Evolutionary conservation across 2,888 invertebrate species (phyloP), one percentile per base, ranked within the genome.

Genomic region (Nezara viridula): DNA sequence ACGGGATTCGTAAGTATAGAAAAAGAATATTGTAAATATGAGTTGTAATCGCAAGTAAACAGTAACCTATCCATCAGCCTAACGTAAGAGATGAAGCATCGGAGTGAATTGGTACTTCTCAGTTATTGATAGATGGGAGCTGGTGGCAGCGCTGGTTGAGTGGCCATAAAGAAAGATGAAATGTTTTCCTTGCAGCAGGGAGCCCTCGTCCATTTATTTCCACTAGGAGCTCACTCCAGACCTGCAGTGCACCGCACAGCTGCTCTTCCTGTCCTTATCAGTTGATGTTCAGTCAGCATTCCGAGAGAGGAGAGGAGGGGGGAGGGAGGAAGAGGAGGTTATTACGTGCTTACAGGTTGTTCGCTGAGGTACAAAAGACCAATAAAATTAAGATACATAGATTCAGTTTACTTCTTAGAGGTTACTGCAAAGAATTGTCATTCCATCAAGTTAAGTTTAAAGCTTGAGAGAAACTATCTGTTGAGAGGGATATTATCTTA

Each of bases 121-220:
- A 27, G 66, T 32, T 32, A 66, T 66, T 66, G 66, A 32, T 66
- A 16, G 66, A 66, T 32, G 55, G 9, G n/a, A 55, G 27, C n/a
- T 55, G 1, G n/a, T 9, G 32, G 66, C 0, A 32, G 16, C 21
- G 5, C 16, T 16, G 55, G 55, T 60, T 2, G 55, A 60, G 55
- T 27, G 4, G 66, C 66, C 16, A 32, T 66, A 66, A 66, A 66
- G 66, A 66, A 66, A 66, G 66, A 66, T 66, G 66, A 66, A 66
- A 32, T 66, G 66, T 32, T 66, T 66, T 66, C 66, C 66, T 66
- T 32, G 16, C 14, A 60, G 60, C 60, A 14, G 16, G 66, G 32
- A 16, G 16, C 9, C 7, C 21, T 32, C 16, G n/a, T 66, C 27
- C 66, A 66, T 66, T 66, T 66, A 66, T 32, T 66, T 6, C 16